Base-by-base conservation (phyloP, 1,140 invertebrate species). In the Chymomyza costata region DNA sequence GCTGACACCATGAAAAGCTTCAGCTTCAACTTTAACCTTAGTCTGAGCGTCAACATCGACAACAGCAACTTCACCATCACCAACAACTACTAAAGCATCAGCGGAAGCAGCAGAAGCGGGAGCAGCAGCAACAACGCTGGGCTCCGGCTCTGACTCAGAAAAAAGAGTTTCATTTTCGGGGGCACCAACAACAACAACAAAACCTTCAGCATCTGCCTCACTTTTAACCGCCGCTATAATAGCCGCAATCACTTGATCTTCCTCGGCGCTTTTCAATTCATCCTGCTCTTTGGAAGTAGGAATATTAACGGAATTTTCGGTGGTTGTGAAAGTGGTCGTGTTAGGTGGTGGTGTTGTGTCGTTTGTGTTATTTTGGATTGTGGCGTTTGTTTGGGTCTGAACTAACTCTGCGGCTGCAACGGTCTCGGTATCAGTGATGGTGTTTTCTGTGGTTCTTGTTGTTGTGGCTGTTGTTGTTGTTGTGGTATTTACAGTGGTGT, bases 201-300 rank as follows among this genome's bases (percentile, higher is more conserved):
- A 74, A 49, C 64, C 60, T 37, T 68, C 74, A 3, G 63, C 28
- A 41, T 80, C 68, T 6, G 56, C 44, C 14, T 60, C 52, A 48
- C 67, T 64, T 51, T 68, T 73, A 65, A 80, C 73, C 37, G 73
- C 73, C 13, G 65, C 68, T 16, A 80, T 80, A 18, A 80, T 80
- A 3, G 73, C 74, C 1, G 65, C 68, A 40, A 80, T 74, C 62
- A 80, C 73, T 68, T 80, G 64, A 37, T 81, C 73, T 51, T 80
- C 73, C 38, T 70, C 54, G 34, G 61, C 61, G 44, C 17, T 45
- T 34, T 59, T 40, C 10, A 19, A 30, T 43, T 40, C 47, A 18
- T 61, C 65, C 71, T 64, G 65, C 31, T 44, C 40, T 63, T 66
- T 61, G 62, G 62, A 50, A 43, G 44, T 78, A 56, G 70, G 17